Evolutionary conservation across 2,888 invertebrate genomes (phyloP), one percentile per base, ranked within the genome.

Genomic region (Cecidostiba fungosa): DNA sequence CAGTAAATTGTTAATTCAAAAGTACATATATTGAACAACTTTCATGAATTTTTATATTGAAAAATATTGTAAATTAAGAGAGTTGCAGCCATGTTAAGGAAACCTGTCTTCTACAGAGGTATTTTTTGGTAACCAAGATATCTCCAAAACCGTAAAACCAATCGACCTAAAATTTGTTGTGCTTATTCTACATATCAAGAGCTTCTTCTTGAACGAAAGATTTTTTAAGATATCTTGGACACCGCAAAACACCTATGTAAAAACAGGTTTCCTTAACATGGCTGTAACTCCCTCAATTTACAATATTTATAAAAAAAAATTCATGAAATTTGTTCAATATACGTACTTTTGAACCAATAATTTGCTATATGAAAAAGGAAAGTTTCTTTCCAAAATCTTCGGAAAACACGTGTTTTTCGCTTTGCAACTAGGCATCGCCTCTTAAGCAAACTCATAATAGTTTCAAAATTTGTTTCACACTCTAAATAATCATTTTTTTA

Each of bases 211-310:
- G 47, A 47, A 4, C 1, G 5, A 47, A 47, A 47, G 47, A 0
- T 81, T 50, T 77, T 89, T n/a, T n/a, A n/a, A 47, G 8, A 47
- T 14, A 47, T 47, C 16, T 10, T 4, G 47, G 47, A 3, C 8
- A 47, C 47, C 3, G 8, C 3, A 47, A 47, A 47, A 47, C 8
- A 47, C 47, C 47, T 47, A 2, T 47, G 47, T 3, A 47, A 80
- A 62, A 1, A 26, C 3, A 84, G 29, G 43, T 73, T 16, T 70
- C 19, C 62, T 70, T 74, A 29, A 80, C 72, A 78, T 78, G 59
- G 19, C 47, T n/a, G 14, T 32, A 50, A 62, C 26, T n/a, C n/a
- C 26, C 26, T 62, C 3, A 62, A 23, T 8, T 62, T 62, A 62
- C 62, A 62, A 62, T 62, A 16, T 62, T 62, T 26, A 6, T 1